Percentiles rank a stretch among this genome's conserved stretches.
Conservation (phyloP, 1,140 invertebrate species). For the Halotydeus destructor region DNA sequence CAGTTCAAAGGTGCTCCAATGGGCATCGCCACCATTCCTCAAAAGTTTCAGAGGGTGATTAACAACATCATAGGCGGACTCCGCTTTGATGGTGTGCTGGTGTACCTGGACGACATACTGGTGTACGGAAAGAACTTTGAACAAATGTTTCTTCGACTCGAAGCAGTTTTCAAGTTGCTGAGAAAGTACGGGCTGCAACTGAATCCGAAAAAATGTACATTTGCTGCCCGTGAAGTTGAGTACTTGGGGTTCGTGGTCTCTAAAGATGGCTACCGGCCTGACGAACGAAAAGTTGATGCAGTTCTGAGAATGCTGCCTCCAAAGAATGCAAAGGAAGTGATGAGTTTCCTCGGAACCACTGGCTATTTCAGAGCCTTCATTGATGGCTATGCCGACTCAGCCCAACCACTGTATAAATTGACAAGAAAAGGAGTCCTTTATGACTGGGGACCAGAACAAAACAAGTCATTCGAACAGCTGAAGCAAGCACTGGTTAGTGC, state of each 20-base stretch:
- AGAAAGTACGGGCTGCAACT: constrained; percentile 3
- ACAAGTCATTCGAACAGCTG: constrained; percentile 8
- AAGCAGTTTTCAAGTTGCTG: background rate
- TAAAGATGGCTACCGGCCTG: constrained; percentile 5
- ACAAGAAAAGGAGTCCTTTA: constrained; percentile 5
- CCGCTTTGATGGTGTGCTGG: too few relatives aligned
- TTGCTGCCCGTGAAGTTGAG: constrained; percentile 8
- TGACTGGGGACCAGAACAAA: background rate
- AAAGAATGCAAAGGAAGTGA: constrained; percentile 9
- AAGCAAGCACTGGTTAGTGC: constrained; percentile 3
- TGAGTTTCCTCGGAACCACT: constrained; percentile 13
- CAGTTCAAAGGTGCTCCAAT: too few relatives aligned
- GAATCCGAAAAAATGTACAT: constrained; percentile 11
- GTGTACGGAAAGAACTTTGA: constrained; percentile 5
- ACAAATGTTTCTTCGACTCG: constrained; percentile 2
- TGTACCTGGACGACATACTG: constrained; percentile 10
- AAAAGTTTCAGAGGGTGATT: constrained; percentile 22
- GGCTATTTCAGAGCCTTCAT: constrained; percentile 15
- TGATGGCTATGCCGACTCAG: constrained; percentile 19
- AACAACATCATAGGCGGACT: too few relatives aligned
- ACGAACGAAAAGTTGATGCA: constrained; percentile 4
- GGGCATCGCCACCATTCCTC: constrained; percentile 13
- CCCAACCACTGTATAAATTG: constrained; percentile 23
- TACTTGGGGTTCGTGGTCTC: constrained; percentile 11
- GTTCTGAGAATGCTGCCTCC: constrained; percentile 17